These are phyloP conservation scores for Eptatretus burgeri DNA, from an alignment of 2,113 vertebrate species.

Conservation along the genomic window DNA sequence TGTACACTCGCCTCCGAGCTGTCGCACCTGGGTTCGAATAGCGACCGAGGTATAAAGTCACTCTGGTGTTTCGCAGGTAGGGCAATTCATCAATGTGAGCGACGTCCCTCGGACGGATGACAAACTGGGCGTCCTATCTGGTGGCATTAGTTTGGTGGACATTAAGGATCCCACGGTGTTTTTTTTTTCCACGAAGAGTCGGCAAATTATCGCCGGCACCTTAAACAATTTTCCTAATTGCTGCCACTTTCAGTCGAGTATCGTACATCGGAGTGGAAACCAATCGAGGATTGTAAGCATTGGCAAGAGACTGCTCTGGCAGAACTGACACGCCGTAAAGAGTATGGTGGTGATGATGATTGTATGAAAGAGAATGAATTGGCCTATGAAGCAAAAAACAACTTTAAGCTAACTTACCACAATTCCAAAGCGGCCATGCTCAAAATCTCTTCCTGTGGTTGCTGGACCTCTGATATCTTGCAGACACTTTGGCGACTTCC, in stretches of 20 bases:
- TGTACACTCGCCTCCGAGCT: too few species aligned
- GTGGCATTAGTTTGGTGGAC: too few species aligned
- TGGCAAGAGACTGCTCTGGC: neutral
- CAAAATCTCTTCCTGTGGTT: slow-evolving; percentile 22
- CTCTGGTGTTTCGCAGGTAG: too few species aligned
- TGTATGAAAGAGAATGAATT: neutral
- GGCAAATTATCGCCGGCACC: too few species aligned
- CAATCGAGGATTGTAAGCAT: neutral
- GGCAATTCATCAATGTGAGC: too few species aligned
- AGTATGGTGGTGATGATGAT: neutral
- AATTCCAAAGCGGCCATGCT: slow-evolving; percentile 37
- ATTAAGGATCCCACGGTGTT: too few species aligned
- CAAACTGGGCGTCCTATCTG: too few species aligned
- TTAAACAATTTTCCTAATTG: neutral
- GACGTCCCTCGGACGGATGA: too few species aligned
- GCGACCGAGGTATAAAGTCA: too few species aligned
- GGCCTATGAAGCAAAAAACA: neutral
- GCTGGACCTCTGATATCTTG: slow-evolving; percentile 49
- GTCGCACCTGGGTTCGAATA: too few species aligned
- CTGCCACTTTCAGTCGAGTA: neutral
- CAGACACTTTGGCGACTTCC: slow-evolving; percentile 31
- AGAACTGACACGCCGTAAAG: neutral
- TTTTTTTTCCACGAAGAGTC: too few species aligned
- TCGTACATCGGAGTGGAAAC: neutral
- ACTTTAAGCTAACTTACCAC: slow-evolving; percentile 25